Conservation (phyloP, 35 echinoderm and acorn worm genomes). For the Apostichopus californicus region DNA sequence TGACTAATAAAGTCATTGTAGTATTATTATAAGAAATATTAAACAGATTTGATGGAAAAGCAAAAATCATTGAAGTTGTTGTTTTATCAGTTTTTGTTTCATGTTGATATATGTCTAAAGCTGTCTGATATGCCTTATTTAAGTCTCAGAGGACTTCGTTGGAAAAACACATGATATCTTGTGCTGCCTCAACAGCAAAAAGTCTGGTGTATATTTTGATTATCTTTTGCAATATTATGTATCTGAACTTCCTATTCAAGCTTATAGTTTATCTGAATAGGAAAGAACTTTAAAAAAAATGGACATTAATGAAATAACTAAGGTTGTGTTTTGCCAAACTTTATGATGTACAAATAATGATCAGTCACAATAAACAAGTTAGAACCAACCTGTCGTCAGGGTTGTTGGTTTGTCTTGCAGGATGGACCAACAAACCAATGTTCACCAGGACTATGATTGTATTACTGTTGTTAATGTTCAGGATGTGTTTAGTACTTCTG, state of each 20-base stretch:
- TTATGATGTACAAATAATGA: too few species aligned
- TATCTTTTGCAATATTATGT: not conserved
- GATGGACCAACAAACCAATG: too few species aligned
- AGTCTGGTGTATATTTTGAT: slow-evolving; percentile 1
- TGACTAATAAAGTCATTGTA: too few species aligned
- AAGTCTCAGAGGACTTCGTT: not conserved
- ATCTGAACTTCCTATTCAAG: not conserved
- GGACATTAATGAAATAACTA: not conserved
- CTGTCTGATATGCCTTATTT: slow-evolving; percentile 1
- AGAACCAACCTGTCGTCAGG: too few species aligned
- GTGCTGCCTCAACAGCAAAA: slow-evolving; percentile 2
- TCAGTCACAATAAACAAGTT: too few species aligned
- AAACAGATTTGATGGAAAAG: not conserved
- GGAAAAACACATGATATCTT: not conserved
- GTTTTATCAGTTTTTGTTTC: too few species aligned
- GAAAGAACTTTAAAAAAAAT: not conserved
- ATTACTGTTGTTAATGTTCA: too few species aligned
- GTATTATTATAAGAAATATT: not conserved
- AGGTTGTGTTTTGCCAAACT: too few species aligned
- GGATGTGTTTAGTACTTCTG: too few species aligned
- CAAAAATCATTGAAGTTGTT: not conserved
- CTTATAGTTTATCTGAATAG: not conserved
- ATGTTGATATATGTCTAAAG: too few species aligned
- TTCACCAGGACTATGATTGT: too few species aligned
- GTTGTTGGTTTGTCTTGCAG: too few species aligned